Percentiles rank a stretch among this genome's conserved stretches.
These are phyloP conservation scores for Stenodema calcarata DNA, from an alignment of 2,888 invertebrate genomes.

Conservation along the genomic window DNA sequence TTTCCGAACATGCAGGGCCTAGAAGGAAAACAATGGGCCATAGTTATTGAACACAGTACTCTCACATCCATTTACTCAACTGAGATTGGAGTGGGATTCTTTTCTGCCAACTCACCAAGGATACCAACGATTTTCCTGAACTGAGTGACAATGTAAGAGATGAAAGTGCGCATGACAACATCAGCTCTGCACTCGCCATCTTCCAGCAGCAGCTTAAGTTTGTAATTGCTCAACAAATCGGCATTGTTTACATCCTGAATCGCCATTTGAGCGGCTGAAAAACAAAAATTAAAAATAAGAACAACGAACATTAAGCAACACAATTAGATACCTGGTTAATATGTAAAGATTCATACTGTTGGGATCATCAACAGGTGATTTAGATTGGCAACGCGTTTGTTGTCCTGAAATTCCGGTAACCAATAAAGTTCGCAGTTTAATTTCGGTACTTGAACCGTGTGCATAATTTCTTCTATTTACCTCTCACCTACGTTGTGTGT, in stretches of 20 bases:
- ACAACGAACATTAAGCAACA: too few species aligned
- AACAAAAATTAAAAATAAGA: too few species aligned
- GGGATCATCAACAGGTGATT: too few species aligned
- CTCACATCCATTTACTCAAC: neutral
- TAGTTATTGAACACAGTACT: neutral
- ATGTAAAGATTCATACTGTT: too few species aligned
- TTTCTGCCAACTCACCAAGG: constrained; percentile 64
- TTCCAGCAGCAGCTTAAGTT: constrained; percentile 66
- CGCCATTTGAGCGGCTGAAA: constrained; percentile 71
- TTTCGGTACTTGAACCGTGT: too few species aligned
- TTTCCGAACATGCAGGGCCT: constrained; percentile 82
- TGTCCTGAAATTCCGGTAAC: too few species aligned
- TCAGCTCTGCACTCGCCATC: constrained; percentile 77
- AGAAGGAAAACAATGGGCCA: neutral
- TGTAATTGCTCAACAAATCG: constrained; percentile 68
- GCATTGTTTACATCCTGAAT: constrained; percentile 70
- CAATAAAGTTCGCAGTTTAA: too few species aligned
- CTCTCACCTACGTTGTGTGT: too few species aligned
- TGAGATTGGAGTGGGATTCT: neutral
- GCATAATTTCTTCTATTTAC: too few species aligned
- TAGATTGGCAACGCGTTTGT: too few species aligned
- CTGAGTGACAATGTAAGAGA: constrained; percentile 70
- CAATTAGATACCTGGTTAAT: too few species aligned
- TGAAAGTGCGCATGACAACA: constrained; percentile 76
- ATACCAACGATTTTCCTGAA: constrained; percentile 72